Evolutionary conservation across 2,888 invertebrate species (phyloP).

Genomic region (Alviniconcha strummeri): DNA sequence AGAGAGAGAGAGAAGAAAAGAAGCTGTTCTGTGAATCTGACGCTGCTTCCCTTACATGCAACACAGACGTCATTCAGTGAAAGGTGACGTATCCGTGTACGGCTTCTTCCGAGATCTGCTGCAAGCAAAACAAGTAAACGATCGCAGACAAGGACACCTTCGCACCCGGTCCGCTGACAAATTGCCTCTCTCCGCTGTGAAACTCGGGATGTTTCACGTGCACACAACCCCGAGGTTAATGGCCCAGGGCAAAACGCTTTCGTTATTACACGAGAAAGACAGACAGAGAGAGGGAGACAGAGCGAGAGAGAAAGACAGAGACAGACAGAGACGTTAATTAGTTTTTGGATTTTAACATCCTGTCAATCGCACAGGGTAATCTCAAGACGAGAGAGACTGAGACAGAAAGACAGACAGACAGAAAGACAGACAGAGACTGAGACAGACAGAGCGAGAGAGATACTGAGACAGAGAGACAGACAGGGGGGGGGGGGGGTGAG

Average conservation of each 20-base stretch:
- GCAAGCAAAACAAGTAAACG: not conserved
- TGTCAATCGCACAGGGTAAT: too few relatives aligned
- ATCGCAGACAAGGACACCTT: too few relatives aligned
- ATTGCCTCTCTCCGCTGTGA: too few relatives aligned
- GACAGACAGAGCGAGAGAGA: not conserved
- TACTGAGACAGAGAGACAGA: too few relatives aligned
- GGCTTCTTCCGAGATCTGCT: not conserved
- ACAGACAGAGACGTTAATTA: too few relatives aligned
- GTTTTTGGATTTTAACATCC: too few relatives aligned
- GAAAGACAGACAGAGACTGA: too few relatives aligned
- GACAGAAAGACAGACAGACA: not conserved
- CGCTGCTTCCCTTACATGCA: not conserved
- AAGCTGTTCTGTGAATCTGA: not conserved
- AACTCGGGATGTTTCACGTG: not conserved
- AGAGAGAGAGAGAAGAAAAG: not conserved
- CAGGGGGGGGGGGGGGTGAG: too few relatives aligned
- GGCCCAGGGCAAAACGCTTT: not conserved
- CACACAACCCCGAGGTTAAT: not conserved
- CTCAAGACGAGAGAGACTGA: not conserved
- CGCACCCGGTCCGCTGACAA: too few relatives aligned
- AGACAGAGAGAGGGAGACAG: not conserved
- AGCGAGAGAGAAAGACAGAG: not conserved
- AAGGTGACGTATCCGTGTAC: not conserved
- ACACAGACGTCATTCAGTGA: not conserved
- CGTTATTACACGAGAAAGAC: not conserved